A percentile compares a stretch with the other conserved stretches of the same genome.
Conservation (phyloP, 1,140 invertebrate genomes). For the Tribolium castaneum region DNA sequence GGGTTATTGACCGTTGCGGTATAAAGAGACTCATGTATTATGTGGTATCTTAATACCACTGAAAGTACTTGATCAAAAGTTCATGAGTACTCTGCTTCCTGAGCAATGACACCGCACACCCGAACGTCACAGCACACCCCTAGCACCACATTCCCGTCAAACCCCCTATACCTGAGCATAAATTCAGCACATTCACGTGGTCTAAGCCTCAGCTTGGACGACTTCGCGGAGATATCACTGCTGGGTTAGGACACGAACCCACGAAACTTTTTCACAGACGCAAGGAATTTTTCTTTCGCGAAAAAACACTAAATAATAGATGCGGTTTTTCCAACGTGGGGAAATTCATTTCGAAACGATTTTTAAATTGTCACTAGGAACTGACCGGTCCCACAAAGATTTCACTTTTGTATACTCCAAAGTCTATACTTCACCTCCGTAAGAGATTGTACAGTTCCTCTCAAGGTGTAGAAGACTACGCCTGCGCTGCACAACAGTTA, state of each 20-base stretch:
- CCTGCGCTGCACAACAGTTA: conserved; percentile 53
- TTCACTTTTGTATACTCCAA: conserved; percentile 50
- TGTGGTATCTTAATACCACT: conserved; percentile 17
- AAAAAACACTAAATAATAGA: not conserved
- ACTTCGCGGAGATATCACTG: conserved; percentile 11
- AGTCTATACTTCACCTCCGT: conserved; percentile 37
- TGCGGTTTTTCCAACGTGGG: not conserved
- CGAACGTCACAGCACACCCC: not conserved
- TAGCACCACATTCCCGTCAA: too few species aligned
- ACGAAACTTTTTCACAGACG: conserved; percentile 9
- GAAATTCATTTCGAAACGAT: not conserved
- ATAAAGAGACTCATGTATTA: conserved; percentile 39
- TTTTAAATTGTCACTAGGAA: conserved; percentile 14
- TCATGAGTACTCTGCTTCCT: not conserved
- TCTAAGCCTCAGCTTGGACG: not conserved
- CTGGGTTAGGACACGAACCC: conserved; percentile 44
- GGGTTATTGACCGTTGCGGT: conserved; percentile 47
- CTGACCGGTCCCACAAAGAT: conserved; percentile 41
- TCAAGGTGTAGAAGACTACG: conserved; percentile 54
- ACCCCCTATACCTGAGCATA: conserved; percentile 18
- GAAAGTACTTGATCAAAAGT: conserved; percentile 32
- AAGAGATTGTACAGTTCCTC: conserved; percentile 54
- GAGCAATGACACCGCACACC: conserved; percentile 9
- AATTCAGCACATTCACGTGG: not conserved
- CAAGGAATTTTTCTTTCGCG: not conserved